Base-by-base conservation (phyloP, 2,797 vertebrate species). In the Sus cebifrons region DNA sequence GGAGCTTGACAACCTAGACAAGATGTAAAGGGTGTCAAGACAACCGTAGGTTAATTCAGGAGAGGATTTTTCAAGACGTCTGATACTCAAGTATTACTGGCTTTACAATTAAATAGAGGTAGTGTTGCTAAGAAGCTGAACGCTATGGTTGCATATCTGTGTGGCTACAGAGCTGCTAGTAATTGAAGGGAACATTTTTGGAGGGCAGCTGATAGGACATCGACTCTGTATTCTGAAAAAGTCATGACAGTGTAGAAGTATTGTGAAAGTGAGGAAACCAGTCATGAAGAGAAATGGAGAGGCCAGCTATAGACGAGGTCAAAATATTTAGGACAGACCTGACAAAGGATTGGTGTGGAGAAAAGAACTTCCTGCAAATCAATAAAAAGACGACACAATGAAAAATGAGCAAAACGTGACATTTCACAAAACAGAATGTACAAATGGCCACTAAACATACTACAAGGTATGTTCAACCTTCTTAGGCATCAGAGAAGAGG, bases 351-450 rank as follows among this genome's bases (percentile, higher is more conserved):
- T 23, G 52, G 56, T 10, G 85, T 67, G 54, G 14, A 71, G 11
- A 81, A 74, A n/a, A 81, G 56, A 4, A 78, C 62, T 82, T 54
- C 29, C 75, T 86, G 73, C 12, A 60, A 40, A 56, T 78, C 75
- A 77, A 68, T 18, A 54, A 62, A 64, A 65, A 67, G 68, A 86
- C 25, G 82, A 65, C 56, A n/a, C 29, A 77, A 65, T 60, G 82
- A 29, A 62, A 86, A 74, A 85, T 21, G 15, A 78, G n/a, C 7
- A 74, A 64, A 85, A 68, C 60, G 40, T 84, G n/a, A 62, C 56
- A 44, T 67, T 74, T 83, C 56, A 91, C 27, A 77, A 93, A 84
- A 54, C 78, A 89, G 70, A 25, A 78, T 25, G 23, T 60, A 77
- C 12, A 65, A 44, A 78, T 74, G 62, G 36, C 54, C 6, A 56